These are phyloP conservation scores for Lithophane ornitopus DNA, from an alignment of 2,888 invertebrate genomes.

Conservation along the genomic window DNA sequence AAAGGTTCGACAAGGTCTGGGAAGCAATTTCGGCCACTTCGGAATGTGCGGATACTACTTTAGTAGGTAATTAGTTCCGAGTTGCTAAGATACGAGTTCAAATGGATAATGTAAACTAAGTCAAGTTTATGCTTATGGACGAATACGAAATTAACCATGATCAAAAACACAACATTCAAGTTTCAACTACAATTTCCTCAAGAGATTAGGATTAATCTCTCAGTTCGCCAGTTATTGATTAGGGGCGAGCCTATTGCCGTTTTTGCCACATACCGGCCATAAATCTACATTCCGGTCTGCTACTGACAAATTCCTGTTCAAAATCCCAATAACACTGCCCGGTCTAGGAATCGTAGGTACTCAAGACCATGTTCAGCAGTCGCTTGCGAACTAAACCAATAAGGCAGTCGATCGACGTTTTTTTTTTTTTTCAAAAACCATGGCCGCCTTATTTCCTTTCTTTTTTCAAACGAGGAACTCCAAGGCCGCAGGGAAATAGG, in stretches of 20 bases:
- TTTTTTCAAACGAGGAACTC: slow-evolving; percentile 59
- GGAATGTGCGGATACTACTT: slow-evolving; percentile 21
- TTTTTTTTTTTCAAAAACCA: neutral
- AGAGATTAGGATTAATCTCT: too few relatives aligned
- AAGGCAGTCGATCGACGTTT: too few relatives aligned
- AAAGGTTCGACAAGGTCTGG: slow-evolving; percentile 45
- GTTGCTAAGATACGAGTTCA: neutral
- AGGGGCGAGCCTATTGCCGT: too few relatives aligned
- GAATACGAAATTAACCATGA: neutral
- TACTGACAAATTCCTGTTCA: too few relatives aligned
- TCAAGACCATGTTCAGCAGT: too few relatives aligned
- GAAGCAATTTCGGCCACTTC: slow-evolving; percentile 37
- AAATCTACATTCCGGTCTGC: too few relatives aligned
- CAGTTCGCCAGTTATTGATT: neutral
- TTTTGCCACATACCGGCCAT: too few relatives aligned
- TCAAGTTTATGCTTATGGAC: too few relatives aligned
- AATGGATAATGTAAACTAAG: neutral
- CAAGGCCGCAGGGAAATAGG: slow-evolving; percentile 67
- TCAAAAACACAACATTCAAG: neutral
- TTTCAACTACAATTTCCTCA: too few relatives aligned
- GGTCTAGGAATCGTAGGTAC: too few relatives aligned
- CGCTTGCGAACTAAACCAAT: neutral
- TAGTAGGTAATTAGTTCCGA: slow-evolving; percentile 20
- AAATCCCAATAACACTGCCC: too few relatives aligned
- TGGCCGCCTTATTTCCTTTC: slow-evolving; percentile 31